phyloP scores from a whole-genome alignment of 2,113 vertebrate species.

The Grammomys dolichurus region DNA sequence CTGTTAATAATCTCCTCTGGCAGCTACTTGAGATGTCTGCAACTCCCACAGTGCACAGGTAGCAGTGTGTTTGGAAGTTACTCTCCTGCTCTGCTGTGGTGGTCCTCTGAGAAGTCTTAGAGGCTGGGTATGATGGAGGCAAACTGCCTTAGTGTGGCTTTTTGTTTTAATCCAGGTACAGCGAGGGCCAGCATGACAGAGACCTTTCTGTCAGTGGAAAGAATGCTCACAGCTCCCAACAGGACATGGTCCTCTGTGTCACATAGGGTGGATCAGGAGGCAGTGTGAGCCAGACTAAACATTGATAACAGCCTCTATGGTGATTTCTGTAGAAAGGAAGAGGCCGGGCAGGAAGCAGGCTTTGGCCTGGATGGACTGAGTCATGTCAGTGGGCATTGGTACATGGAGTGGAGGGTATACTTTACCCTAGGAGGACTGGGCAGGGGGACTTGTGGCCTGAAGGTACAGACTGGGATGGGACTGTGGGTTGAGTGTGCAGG shows the following conservation, averaged over 20 bases:
- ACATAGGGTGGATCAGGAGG: background rate
- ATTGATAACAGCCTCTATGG: background rate
- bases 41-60: background rate
- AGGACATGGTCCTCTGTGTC: background rate
- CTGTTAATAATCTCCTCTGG: background rate
- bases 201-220: background rate
- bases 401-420: background rate
- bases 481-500: rapidly evolving
- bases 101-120: background rate
- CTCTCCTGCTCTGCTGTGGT: background rate
- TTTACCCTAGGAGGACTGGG: background rate
- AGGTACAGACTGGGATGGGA: no score
- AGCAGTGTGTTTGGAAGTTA: background rate
- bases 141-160: background rate
- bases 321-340: background rate
- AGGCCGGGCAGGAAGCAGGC: background rate
- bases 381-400: background rate
- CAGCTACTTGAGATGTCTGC: background rate
- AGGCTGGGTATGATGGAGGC: background rate
- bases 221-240: background rate
- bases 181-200: background rate
- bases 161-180: background rate
- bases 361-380: background rate
- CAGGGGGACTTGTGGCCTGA: background rate
- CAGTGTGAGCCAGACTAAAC: background rate